These are phyloP conservation scores for Gambusia yucatana DNA, from an alignment of 2,797 vertebrate species.

Conservation along the genomic window DNA sequence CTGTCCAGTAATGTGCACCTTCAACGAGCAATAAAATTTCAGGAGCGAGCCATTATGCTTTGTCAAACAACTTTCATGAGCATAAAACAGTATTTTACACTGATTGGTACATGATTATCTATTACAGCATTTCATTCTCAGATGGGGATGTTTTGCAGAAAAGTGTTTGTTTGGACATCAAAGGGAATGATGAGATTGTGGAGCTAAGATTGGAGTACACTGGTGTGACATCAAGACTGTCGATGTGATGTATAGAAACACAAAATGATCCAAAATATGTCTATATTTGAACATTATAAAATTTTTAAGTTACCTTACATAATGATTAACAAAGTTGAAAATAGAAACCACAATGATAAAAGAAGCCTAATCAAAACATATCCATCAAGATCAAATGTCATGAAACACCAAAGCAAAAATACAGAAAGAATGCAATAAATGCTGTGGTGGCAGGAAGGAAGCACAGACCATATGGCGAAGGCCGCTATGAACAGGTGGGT, in stretches of 20 bases:
- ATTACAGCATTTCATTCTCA: not conserved
- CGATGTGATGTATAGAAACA: not conserved
- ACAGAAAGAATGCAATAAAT: not conserved
- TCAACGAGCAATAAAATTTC: conserved; percentile 26
- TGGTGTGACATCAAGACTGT: not conserved
- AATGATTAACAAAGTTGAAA: not conserved
- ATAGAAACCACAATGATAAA: not conserved
- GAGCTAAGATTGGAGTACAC: not conserved
- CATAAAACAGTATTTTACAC: not conserved
- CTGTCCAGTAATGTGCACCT: conserved; percentile 19
- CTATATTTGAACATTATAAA: not conserved
- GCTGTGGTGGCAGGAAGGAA: not conserved
- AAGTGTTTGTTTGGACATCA: not conserved
- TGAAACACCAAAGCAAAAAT: not conserved
- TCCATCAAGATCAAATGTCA: not conserved
- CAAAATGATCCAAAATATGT: not conserved
- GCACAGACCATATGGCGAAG: not conserved
- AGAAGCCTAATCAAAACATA: not conserved
- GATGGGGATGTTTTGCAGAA: not conserved
- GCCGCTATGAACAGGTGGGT: not conserved
- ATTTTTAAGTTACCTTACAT: not conserved
- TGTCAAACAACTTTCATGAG: conserved; percentile 7
- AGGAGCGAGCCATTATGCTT: not conserved
- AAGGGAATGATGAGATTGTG: not conserved
- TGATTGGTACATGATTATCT: not conserved